Base-by-base conservation (phyloP, 2,888 invertebrate species). In the Luperina testacea region DNA sequence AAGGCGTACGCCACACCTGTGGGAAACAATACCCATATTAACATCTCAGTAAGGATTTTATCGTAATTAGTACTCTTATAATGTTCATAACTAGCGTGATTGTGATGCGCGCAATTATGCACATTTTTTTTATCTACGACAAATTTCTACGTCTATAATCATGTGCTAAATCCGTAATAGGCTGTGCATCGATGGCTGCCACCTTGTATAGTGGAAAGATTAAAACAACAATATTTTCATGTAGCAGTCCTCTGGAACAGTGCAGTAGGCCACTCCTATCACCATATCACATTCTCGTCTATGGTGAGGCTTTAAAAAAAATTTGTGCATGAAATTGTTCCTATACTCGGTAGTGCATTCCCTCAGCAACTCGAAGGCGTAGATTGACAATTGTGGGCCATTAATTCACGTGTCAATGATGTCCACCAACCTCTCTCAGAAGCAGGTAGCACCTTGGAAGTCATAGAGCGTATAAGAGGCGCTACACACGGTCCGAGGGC, bases 401-500 rank as follows among this genome's bases (percentile, higher is more conserved):
- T 48, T 38, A 57, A 7, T 27, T 27, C 20, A 42, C 24, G 7
- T 42, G 5, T 42, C 9, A 53, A 27, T 72, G 42, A 65, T 59
- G 57, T 42, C 20, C 45, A 78, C 75, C 27, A 64, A 85, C 98
- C 98, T 95, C 98, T 97, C 91, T 98, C 98, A 61, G 97, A 95
- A 1, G 97, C 94, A 0, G 98, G 97, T 51, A 98, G 97, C 45
- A 98, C 97, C 95, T 98, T 98, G 0, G 98, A 98, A 0, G 98
- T 97, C 97, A 98, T 98, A 0, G 98, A 98, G n/a, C 98, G 97
- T 79, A 98, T 97, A 78, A 98, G 97, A 0, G 98, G 98, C 0
- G 98, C 98, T 0, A 98, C 98, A 71, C 98, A 97, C 0, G 98
- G 98, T 0, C 98, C 98, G 45, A 98, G 95, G n/a, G 98, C 97